Percentiles rank a stretch among this genome's conserved stretches.
Evolutionary conservation across 2,888 invertebrate species (phyloP).

Genomic region (Agelastica alni): DNA sequence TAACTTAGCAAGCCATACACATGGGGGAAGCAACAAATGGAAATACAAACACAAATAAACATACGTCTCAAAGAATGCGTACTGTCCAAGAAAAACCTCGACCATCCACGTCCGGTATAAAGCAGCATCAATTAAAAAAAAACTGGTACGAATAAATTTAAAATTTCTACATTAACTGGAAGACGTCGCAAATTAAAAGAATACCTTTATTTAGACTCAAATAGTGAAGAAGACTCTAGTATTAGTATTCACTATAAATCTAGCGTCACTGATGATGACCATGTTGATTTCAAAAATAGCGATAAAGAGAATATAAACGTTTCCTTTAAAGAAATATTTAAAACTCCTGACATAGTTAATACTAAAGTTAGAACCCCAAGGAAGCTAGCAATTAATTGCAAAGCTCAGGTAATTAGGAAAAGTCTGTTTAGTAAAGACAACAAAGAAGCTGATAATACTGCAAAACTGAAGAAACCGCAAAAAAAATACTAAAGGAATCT

Average conservation of each 20-base stretch:
- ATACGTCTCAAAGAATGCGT: neutral
- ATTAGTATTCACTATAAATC: neutral
- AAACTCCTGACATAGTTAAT: constrained; percentile 2
- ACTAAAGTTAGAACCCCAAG: neutral
- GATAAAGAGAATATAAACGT: constrained; percentile 4
- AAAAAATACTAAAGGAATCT: too few species aligned
- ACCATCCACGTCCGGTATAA: too few species aligned
- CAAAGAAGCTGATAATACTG: too few species aligned
- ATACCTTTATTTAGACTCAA: neutral
- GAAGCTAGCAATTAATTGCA: too few species aligned
- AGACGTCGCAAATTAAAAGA: neutral
- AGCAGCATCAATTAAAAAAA: neutral
- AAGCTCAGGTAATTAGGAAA: neutral
- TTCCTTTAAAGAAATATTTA: constrained; percentile 3
- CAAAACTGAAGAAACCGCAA: too few species aligned
- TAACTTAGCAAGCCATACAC: too few species aligned
- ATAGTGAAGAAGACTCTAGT: neutral
- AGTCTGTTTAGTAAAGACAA: too few species aligned
- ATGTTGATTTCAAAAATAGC: too few species aligned
- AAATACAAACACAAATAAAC: neutral
- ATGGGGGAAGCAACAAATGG: too few species aligned
- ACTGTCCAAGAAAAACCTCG: too few species aligned
- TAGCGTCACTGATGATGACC: too few species aligned
- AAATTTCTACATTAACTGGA: neutral
- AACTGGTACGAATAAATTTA: neutral